A percentile compares a stretch with the other conserved stretches of the same genome.
Evolutionary conservation across 2,888 invertebrate species (phyloP).

Genomic region (Idaea aversata): DNA sequence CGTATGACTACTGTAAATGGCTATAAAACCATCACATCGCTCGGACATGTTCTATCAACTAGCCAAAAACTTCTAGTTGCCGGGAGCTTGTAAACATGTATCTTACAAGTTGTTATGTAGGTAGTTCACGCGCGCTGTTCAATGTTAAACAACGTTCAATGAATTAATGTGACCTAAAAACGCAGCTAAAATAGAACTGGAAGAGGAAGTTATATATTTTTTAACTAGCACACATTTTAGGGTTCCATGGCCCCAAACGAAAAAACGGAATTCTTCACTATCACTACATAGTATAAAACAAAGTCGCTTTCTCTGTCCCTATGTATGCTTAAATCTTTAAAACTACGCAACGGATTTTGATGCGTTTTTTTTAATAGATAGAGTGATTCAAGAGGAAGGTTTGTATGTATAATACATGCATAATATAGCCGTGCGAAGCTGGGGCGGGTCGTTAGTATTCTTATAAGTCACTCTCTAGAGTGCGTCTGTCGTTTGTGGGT

Average conservation of each 20-base stretch:
- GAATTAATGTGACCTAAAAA: slow-evolving; percentile 18
- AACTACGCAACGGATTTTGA: no score
- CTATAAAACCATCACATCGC: slow-evolving; percentile 35
- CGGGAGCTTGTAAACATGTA: not conserved
- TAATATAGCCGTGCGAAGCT: no score
- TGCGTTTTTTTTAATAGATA: no score
- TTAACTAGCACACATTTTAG: slow-evolving; percentile 5
- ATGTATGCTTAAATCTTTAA: no score
- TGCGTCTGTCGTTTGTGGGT: no score
- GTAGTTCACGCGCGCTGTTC: not conserved
- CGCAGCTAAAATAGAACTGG: slow-evolving; percentile 6
- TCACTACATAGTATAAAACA: no score
- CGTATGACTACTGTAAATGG: slow-evolving; percentile 44
- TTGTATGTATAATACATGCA: no score
- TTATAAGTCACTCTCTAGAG: no score
- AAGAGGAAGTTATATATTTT: slow-evolving; percentile 13
- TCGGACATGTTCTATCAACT: not conserved
- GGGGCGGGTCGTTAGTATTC: no score
- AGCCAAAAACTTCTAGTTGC: not conserved
- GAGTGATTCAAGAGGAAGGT: no score
- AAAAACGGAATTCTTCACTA: no score
- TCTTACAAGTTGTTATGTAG: not conserved
- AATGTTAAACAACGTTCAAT: slow-evolving; percentile 12
- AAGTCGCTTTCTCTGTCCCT: no score
- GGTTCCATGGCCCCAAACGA: not conserved